Conservation (phyloP, 2,888 invertebrate species). For the Drosophila paramelanica region DNA sequence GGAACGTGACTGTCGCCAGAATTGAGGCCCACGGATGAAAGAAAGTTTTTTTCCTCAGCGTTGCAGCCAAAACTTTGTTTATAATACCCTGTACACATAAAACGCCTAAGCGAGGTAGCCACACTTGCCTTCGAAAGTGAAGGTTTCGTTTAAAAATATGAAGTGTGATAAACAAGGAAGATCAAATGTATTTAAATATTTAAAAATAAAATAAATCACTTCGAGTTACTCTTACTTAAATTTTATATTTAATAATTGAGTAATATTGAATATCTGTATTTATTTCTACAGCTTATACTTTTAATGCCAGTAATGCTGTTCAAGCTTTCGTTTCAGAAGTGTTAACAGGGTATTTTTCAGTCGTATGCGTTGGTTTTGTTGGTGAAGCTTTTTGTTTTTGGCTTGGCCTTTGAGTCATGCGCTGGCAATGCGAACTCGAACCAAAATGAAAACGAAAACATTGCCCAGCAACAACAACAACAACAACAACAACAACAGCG, state of each 20-base stretch:
- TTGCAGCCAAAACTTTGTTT: conserved; percentile 23
- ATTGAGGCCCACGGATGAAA: conserved; percentile 69
- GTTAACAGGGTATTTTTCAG: conserved; percentile 27
- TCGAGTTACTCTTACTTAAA: too few species aligned
- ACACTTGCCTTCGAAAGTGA: neutral
- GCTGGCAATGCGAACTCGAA: conserved; percentile 52
- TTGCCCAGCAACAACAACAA: conserved; percentile 39
- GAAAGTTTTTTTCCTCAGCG: conserved; percentile 56
- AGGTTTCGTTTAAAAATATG: neutral
- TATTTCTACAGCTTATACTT: too few species aligned
- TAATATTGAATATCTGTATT: too few species aligned
- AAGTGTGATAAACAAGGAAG: too few species aligned
- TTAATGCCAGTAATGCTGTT: too few species aligned
- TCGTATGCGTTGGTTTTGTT: neutral
- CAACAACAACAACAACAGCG: conserved; percentile 31
- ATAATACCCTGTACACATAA: conserved; percentile 19
- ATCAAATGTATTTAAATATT: too few species aligned
- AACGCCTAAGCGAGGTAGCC: neutral
- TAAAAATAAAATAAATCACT: too few species aligned
- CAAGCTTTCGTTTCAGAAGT: too few species aligned
- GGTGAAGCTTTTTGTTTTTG: conserved; percentile 25
- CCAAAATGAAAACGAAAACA: conserved; percentile 66
- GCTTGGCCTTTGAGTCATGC: conserved; percentile 60
- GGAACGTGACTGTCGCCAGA: conserved; percentile 75
- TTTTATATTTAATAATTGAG: too few species aligned